Conservation (phyloP, 2,113 vertebrate genomes). For the Mobula birostris region DNA sequence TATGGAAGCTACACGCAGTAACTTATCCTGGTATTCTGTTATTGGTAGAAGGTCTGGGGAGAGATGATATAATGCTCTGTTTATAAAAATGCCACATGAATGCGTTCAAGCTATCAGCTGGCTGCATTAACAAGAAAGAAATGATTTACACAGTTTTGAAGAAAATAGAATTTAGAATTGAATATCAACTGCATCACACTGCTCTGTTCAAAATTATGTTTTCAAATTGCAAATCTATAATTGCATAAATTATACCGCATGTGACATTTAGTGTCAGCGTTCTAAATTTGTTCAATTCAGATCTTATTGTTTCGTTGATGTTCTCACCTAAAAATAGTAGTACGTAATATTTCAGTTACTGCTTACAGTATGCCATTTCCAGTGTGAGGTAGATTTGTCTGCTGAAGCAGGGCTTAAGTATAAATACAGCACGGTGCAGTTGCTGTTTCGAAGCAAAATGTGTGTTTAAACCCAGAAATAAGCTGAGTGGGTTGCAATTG, state of each 20-base stretch:
- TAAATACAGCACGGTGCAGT: background rate
- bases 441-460: background rate
- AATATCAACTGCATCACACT: background rate
- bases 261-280: background rate
- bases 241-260: background rate
- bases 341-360: background rate
- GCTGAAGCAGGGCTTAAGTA: background rate
- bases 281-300: background rate
- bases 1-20: background rate
- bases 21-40: background rate
- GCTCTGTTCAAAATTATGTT: background rate
- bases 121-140: no score
- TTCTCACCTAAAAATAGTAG: background rate
- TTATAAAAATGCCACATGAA: constrained; percentile 15
- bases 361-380: background rate
- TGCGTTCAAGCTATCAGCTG: background rate
- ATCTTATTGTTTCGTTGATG: background rate
- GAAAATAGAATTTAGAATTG: background rate
- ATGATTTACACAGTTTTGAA: background rate
- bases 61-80: constrained; percentile 15
- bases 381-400: background rate
- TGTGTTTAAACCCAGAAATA: background rate
- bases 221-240: background rate
- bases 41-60: background rate
- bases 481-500: background rate